Evolutionary conservation across 2,797 vertebrate genomes (phyloP).

Genomic region (Ctenosaura bakeri): DNA sequence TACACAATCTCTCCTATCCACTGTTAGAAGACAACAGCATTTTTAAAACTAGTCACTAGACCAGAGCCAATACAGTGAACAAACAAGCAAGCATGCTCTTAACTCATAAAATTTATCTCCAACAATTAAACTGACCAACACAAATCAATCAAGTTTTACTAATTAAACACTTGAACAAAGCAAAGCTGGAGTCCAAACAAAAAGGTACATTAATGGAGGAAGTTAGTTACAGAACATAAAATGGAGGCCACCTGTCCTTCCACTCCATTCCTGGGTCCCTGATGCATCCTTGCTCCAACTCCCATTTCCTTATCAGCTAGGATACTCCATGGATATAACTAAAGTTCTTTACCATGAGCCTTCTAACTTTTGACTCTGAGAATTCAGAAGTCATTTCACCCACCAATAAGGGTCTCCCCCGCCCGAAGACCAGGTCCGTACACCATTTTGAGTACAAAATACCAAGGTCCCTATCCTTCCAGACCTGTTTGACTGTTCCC

Average conservation of each 20-base stretch:
- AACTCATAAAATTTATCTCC: conserved; percentile 14
- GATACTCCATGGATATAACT: not conserved
- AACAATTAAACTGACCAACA: not conserved
- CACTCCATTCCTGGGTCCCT: too few species aligned
- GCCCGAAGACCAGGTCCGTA: not conserved
- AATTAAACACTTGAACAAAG: conserved; percentile 15
- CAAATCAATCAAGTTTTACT: not conserved
- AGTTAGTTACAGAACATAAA: not conserved
- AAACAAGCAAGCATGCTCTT: not conserved
- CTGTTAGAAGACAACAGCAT: not conserved
- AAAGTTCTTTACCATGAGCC: too few species aligned
- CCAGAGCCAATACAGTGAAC: not conserved
- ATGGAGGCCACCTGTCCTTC: not conserved
- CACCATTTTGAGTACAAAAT: conserved; percentile 7
- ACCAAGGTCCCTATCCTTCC: not conserved
- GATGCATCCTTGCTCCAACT: not conserved
- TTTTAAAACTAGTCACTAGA: not conserved
- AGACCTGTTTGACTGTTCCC: conserved; percentile 14
- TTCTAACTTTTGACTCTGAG: not conserved
- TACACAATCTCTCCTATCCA: not conserved
- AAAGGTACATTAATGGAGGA: not conserved
- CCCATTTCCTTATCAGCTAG: not conserved
- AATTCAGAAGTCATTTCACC: not conserved
- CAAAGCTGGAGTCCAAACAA: conserved; percentile 1
- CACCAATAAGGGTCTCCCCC: not conserved